A percentile compares a stretch with the other conserved stretches of the same genome.
Evolutionary conservation across 2,888 invertebrate genomes (phyloP).

Genomic region (Caenorhabditis wallacei): DNA sequence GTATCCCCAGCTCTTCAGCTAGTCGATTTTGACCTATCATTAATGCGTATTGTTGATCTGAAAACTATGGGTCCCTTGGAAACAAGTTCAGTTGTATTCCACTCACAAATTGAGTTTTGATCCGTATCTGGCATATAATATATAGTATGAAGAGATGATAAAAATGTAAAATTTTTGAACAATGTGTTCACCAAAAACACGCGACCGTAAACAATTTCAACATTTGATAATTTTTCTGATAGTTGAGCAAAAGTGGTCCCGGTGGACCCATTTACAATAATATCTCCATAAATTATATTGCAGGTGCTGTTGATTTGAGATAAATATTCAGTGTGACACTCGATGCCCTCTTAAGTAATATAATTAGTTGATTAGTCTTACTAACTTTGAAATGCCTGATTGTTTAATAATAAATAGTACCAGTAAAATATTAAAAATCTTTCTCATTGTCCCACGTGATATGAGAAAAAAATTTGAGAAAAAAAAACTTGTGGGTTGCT

Average conservation of each 20-base stretch:
- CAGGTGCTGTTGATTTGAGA: slow-evolving; percentile 3
- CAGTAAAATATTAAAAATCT: too few relatives aligned
- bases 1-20: slow-evolving; percentile 9
- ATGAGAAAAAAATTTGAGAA: neutral
- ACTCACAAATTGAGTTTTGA: neutral
- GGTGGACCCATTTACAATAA: neutral
- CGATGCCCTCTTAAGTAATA: neutral
- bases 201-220: slow-evolving; percentile 8
- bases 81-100: neutral
- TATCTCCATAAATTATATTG: slow-evolving; percentile 11
- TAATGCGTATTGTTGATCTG: neutral
- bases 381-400: neutral
- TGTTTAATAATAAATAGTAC: too few relatives aligned
- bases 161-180: slow-evolving; percentile 29
- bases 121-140: neutral
- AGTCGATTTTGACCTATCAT: neutral
- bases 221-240: slow-evolving; percentile 1
- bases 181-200: neutral
- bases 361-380: too few relatives aligned
- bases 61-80: neutral
- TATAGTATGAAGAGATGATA: slow-evolving; percentile 16
- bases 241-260: neutral
- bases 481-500: too few relatives aligned
- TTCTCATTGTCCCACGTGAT: too few relatives aligned
- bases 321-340: neutral